These are phyloP conservation scores for Melanaphis sacchari DNA, from an alignment of 1,140 invertebrate genomes.

Conservation along the genomic window DNA sequence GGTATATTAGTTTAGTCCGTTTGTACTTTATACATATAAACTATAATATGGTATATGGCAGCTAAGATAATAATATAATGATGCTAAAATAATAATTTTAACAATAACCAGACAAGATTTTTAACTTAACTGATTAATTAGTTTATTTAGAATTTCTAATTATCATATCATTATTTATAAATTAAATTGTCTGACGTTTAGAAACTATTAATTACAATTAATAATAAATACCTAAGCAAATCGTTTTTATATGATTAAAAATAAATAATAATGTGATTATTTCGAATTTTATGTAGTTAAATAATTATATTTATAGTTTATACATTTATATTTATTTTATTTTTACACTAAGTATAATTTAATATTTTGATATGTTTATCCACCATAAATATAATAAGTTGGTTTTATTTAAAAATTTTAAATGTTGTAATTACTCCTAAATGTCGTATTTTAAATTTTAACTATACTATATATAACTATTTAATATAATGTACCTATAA, in stretches of 20 bases:
- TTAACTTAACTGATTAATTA: not conserved
- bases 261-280: not conserved
- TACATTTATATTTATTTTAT: not conserved
- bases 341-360: not conserved
- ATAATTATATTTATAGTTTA: no score
- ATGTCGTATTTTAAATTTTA: not conserved
- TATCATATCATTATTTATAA: not conserved
- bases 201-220: not conserved
- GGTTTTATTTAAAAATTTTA: not conserved
- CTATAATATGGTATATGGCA: not conserved
- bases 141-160: not conserved
- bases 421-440: no score
- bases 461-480: not conserved
- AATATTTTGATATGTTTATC: not conserved
- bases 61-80: not conserved
- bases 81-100: not conserved
- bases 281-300: no score
- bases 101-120: not conserved
- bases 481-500: not conserved
- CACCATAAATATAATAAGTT: not conserved
- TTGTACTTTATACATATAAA: not conserved
- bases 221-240: not conserved
- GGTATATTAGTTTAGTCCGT: conserved; percentile 34
- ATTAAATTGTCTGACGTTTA: not conserved
- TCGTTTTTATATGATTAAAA: not conserved